Base-by-base conservation (phyloP, 1,140 invertebrate genomes). In the Brachionus calyciflorus region DNA sequence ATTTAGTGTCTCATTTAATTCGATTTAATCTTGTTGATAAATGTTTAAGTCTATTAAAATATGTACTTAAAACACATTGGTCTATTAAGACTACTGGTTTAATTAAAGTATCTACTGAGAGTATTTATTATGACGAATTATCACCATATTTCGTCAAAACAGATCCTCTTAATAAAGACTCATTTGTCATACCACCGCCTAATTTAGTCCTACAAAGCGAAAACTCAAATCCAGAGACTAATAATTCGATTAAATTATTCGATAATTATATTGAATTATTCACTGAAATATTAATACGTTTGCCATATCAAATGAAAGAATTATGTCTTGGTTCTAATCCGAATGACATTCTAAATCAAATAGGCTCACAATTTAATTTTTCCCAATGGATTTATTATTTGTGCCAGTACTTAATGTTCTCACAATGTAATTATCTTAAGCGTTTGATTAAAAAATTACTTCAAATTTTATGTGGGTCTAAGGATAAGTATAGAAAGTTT, bases 401-500 rank as follows among this genome's bases (percentile, higher is more conserved):
- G 0, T 96, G 94, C 83, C 94, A 98, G 82, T 98, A 96, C 81
- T 94, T 97, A 92, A 94, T 97, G 91, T 91, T 92, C 12, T 84
- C 85, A 28, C 84, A 88, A 78, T 85, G 87, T 17, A 85, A 86
- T 49, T 87, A 86, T 81, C 85, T 88, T 17, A 84, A 85, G 57
- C 79, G 85, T 26, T 85, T 87, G 82, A 86, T 87, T 89, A 81
- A 84, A 78, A 85, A 85, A 86, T 87, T 98, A 2, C 83, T 98
- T 0, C 87, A 97, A 63, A 92, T 93, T 79, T 91, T 97, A 76
- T 96, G 94, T 83, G 94, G 93, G 19, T 95, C 91, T 41, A 96
- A 96, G 81, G 94, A 98, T 79, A 93, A 93, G 77, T 98, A 98
- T 84, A 88, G 94, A 19, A 92, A 95, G 82, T 84, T 96, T 46